Evolutionary conservation across 2,888 invertebrate genomes (phyloP).

Genomic region (Dolomedes plantarius): DNA sequence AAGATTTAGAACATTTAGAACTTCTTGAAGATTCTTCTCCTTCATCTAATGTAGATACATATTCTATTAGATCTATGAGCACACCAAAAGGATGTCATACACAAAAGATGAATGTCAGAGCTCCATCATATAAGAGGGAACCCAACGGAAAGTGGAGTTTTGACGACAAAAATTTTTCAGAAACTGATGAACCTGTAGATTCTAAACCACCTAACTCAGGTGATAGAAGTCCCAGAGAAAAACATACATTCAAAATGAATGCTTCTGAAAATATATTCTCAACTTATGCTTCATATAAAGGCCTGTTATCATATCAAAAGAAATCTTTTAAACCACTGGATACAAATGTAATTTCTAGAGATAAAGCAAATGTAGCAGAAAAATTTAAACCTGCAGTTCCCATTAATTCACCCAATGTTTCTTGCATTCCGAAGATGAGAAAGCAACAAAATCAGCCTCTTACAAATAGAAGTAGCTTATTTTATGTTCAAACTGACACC

Average conservation of each 20-base stretch:
- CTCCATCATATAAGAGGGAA: conserved; percentile 60
- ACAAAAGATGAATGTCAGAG: conserved; percentile 34
- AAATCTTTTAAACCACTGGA: conserved; percentile 53
- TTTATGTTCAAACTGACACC: conserved; percentile 37
- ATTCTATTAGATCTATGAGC: neutral
- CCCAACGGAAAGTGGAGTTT: conserved; percentile 65
- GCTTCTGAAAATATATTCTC: conserved; percentile 63
- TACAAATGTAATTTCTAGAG: conserved; percentile 23
- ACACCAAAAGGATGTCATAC: conserved; percentile 43
- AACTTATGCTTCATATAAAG: conserved; percentile 69
- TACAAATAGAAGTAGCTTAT: conserved; percentile 27
- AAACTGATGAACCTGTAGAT: neutral
- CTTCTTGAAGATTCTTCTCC: conserved; percentile 56
- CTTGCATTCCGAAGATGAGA: conserved; percentile 47
- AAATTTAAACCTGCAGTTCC: neutral
- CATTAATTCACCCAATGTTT: neutral
- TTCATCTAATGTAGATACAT: conserved; percentile 12
- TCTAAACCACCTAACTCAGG: conserved; percentile 37
- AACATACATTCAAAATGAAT: conserved; percentile 64
- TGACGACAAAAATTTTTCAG: conserved; percentile 66
- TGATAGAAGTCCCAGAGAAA: conserved; percentile 46
- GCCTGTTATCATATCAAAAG: conserved; percentile 62
- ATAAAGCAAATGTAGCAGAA: neutral
- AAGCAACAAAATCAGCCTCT: conserved; percentile 22
- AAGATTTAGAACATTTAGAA: conserved; percentile 67